phyloP scores from a whole-genome alignment of 1,140 invertebrate species.

The Nymphalis io region DNA sequence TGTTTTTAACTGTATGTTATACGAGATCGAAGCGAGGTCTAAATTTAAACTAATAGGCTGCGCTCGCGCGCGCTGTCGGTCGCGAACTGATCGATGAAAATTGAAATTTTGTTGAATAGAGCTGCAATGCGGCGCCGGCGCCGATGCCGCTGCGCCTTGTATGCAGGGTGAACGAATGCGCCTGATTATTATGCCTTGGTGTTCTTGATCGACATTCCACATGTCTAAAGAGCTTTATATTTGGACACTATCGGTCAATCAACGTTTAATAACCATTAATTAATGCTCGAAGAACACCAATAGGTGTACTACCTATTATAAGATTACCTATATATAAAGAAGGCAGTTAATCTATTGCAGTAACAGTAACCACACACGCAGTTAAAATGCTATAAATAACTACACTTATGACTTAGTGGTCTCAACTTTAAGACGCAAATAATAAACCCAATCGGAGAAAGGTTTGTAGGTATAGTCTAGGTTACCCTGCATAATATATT shows the following conservation, averaged over 20 bases:
- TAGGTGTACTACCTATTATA: too few relatives aligned
- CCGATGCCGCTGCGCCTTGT: slow-evolving; percentile 29
- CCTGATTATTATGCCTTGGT: slow-evolving; percentile 50
- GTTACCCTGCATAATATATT: background rate
- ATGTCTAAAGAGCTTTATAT: slow-evolving; percentile 65
- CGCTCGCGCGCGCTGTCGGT: slow-evolving; percentile 57
- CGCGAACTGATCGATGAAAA: slow-evolving; percentile 74
- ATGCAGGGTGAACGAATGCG: slow-evolving; percentile 53
- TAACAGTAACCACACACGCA: slow-evolving; percentile 2
- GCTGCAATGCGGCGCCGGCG: slow-evolving; percentile 56
- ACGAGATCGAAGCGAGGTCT: slow-evolving; percentile 34
- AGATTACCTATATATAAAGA: background rate
- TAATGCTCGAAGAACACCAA: slow-evolving; percentile 10
- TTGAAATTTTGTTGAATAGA: slow-evolving; percentile 56
- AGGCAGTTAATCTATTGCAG: slow-evolving; percentile 24
- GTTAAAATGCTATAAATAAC: background rate
- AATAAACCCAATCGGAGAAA: background rate
- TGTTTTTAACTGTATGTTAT: slow-evolving; percentile 44
- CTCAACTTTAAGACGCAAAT: background rate
- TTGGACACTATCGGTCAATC: slow-evolving; percentile 57
- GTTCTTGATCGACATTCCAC: slow-evolving; percentile 63
- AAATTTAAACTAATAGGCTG: slow-evolving; percentile 44
- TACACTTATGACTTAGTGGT: background rate
- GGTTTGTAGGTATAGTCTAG: background rate
- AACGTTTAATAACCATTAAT: slow-evolving; percentile 25